Percentiles rank a stretch among this genome's conserved stretches.
phyloP scores from a whole-genome alignment of 1,140 invertebrate species.

The Drosophila orosa region DNA sequence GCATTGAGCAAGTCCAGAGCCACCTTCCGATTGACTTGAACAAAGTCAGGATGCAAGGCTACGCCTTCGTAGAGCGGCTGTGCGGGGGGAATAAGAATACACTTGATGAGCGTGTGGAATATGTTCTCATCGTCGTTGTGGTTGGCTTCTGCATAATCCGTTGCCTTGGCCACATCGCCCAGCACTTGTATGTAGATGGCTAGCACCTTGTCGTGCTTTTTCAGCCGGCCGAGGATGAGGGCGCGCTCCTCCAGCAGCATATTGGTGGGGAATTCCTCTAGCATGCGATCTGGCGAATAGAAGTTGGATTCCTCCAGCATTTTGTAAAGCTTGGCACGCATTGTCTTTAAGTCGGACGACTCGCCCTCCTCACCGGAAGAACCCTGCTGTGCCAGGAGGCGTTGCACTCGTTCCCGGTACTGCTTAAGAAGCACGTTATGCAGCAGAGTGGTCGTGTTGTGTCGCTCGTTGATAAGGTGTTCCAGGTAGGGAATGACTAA shows the following conservation, averaged over 20 bases:
- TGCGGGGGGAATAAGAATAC: slow-evolving; percentile 87
- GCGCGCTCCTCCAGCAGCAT: slow-evolving; percentile 96
- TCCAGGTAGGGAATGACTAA: slow-evolving; percentile 97
- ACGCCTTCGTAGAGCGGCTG: slow-evolving; percentile 85
- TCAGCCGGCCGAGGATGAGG: slow-evolving; percentile 94
- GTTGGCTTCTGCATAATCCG: slow-evolving; percentile 93
- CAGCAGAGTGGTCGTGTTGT: slow-evolving; percentile 93
- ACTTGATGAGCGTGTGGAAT: slow-evolving; percentile 88
- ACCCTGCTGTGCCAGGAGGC: slow-evolving; percentile 32
- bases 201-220: slow-evolving; percentile 96
- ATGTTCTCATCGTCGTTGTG: slow-evolving; percentile 87
- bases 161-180: slow-evolving; percentile 92
- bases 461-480: slow-evolving; percentile 95
- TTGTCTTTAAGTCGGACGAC: slow-evolving; percentile 23
- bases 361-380: slow-evolving; percentile 30
- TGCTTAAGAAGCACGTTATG: slow-evolving; percentile 96
- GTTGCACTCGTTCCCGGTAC: slow-evolving; percentile 89
- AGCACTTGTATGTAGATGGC: slow-evolving; percentile 94
- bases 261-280: slow-evolving; percentile 94
- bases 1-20: slow-evolving; percentile 92
- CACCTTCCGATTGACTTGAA: slow-evolving; percentile 89
- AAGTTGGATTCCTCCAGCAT: slow-evolving; percentile 93
- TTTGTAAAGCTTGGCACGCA: slow-evolving; percentile 89
- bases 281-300: slow-evolving; percentile 94
- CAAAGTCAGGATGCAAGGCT: slow-evolving; percentile 86